Evolutionary conservation across 2,113 vertebrate species (phyloP).

Genomic region (Daboia siamensis): DNA sequence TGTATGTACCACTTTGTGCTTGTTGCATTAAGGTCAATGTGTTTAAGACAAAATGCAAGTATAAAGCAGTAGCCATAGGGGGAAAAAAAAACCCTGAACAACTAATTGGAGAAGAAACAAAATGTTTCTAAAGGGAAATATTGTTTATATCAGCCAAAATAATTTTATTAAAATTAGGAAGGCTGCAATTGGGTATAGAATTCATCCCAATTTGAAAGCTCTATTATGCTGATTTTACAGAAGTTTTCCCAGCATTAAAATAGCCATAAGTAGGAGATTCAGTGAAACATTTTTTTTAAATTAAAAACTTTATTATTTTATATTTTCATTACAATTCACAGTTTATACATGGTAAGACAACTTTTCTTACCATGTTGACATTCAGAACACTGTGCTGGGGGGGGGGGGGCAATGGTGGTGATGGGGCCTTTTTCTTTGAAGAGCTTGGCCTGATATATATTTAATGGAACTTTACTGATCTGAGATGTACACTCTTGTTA

Average conservation of each 20-base stretch:
- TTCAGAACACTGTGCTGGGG: constrained; percentile 71
- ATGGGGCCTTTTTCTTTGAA: constrained; percentile 63
- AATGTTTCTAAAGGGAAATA: constrained; percentile 14
- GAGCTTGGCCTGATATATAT: constrained; percentile 66
- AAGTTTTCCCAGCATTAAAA: constrained; percentile 51
- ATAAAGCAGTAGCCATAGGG: constrained; percentile 1
- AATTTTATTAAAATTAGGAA: constrained; percentile 43
- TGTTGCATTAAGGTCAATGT: not conserved
- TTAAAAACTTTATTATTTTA: constrained; percentile 83
- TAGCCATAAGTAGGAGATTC: constrained; percentile 66
- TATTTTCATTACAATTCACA: constrained; percentile 77
- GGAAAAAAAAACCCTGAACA: not conserved
- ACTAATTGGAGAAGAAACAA: constrained; percentile 19
- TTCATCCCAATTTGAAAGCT: constrained; percentile 12
- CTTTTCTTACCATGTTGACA: constrained; percentile 63
- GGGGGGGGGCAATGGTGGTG: constrained; percentile 58
- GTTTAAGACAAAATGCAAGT: constrained; percentile 9
- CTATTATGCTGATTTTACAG: constrained; percentile 31
- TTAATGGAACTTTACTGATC: constrained; percentile 63
- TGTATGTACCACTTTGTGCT: not conserved
- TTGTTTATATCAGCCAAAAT: constrained; percentile 1
- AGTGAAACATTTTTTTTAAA: constrained; percentile 64
- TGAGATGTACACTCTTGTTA: constrained; percentile 73
- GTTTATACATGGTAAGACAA: constrained; percentile 69
- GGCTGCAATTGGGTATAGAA: constrained; percentile 30